Base-by-base conservation (phyloP, 2,113 vertebrate genomes). In the Atractosteus spatula region DNA sequence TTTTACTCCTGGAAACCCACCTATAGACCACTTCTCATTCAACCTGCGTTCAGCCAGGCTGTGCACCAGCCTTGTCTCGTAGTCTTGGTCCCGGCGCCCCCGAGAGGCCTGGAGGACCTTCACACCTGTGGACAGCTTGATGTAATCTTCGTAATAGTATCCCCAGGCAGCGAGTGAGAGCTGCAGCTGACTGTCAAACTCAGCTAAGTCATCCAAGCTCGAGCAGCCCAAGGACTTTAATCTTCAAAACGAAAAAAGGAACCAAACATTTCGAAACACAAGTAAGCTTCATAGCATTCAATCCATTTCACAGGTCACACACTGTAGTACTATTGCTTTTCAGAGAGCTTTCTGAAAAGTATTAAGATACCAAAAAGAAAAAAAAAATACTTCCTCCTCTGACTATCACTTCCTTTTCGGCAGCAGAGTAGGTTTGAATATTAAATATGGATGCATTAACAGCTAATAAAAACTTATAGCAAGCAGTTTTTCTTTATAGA, bases 11-110 rank as follows among this genome's bases (percentile, higher is more conserved):
- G 56, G 8, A 62, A 56, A 73, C 90, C 88, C 75, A 93, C 92
- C 90, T 70, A 90, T 61, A 16, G 91, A 90, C 92, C 91, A 93
- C 92, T 92, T 93, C 77, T 92, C 89, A 90, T 90, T 90, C 82
- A 92, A 85, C 70, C 86, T 88, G 81, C 92, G 88, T 74, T 87
- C 84, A 66, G 91, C 86, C 62, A 92, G 90, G 80, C 86, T 92
- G 81, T 90, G 87, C 45, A 91, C 91, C 75, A 93, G 87, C 80
- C 86, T 85, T 73, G 91, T 86, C 80, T 93, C 89, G 89, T 91
- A 92, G 77, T 91, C 90, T 77, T 90, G 88, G 82, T 91, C 90
- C 13, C 90, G 84, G 71, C 82, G 90, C 64, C 83, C 84, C 75
- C 87, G 87, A 43, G 90, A 89, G 16, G 84, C 79, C 82, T 88